Percentiles rank a stretch among this genome's conserved stretches.
Conservation (phyloP, 2,888 invertebrate genomes). For the Elysia crispata region DNA sequence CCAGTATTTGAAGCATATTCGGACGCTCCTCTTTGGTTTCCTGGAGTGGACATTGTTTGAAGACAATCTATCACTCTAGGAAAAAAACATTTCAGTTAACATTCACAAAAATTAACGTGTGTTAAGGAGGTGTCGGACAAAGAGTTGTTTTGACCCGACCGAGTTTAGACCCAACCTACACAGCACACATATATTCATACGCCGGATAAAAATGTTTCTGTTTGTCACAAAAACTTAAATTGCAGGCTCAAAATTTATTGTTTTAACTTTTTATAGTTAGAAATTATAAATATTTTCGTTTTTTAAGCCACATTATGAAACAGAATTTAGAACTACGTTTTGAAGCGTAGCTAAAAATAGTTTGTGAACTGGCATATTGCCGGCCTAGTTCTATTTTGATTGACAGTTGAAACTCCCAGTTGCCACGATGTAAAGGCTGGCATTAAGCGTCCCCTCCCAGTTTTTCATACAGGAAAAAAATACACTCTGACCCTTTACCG, state of each 20-base stretch:
- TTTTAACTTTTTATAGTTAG: not conserved
- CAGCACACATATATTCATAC: constrained; percentile 14
- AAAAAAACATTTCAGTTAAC: not conserved
- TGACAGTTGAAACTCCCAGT: constrained; percentile 55
- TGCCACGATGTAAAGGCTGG: constrained; percentile 40
- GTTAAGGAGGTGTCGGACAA: constrained; percentile 17
- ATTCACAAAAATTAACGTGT: constrained; percentile 1
- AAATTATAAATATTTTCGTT: not conserved
- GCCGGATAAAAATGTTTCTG: not conserved
- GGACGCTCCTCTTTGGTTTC: constrained; percentile 51
- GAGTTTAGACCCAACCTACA: constrained; percentile 43
- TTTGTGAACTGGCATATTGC: not conserved
- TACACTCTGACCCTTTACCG: not conserved
- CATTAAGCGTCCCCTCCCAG: constrained; percentile 44
- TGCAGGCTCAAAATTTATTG: not conserved
- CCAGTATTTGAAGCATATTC: constrained; percentile 65
- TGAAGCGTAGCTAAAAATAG: constrained; percentile 18
- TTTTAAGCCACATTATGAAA: not conserved
- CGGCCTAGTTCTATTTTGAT: constrained; percentile 52
- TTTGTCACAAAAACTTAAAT: not conserved
- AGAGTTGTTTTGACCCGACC: constrained; percentile 46
- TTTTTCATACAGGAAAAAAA: constrained; percentile 10
- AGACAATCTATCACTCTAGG: not conserved
- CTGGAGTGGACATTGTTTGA: constrained; percentile 45
- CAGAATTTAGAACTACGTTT: constrained; percentile 24